Evolutionary conservation across 2,113 vertebrate genomes (phyloP), one percentile per base, ranked within the genome.

Genomic region (Cryptotis parvus): DNA sequence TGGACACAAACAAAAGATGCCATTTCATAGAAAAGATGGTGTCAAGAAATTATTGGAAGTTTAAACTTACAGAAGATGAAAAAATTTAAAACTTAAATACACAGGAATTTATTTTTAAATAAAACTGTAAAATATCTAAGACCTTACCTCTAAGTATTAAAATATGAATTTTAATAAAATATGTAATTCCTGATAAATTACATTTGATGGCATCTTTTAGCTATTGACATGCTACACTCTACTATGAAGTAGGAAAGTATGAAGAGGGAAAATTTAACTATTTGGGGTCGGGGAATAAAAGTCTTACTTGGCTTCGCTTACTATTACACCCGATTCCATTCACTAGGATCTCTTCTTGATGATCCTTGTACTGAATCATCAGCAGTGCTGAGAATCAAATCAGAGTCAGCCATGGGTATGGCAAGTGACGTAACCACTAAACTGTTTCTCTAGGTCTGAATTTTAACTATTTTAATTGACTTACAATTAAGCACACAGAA

Each of bases 51-150:
- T 82, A 18, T 26, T 82, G 0, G 12, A 88, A 86, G 16, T 91
- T 96, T 35, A 86, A 92, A 83, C 10, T 33, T 58, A 27, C 1
- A 6, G 2, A 84, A 83, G 66, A 75, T 33, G 5, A 2, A 78
- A 52, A 87, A 78, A 16, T 69, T 68, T 91, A 11, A 95, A 90
- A 87, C 85, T 55, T 63, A 68, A 92, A 79, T 2, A 88, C 31
- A 27, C 72, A 18, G 33, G 3, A 77, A 79, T 6, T 10, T 87
- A 87, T 87, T 70, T 39, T 61, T 89, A 26, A 89, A 83, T 55
- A 69, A 68, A 61, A 1, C n/a, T 73, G 80, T 90, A 55, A 77
- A 94, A 49, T 65, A 65, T 52, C 79, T 85, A 85, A 93, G 39
- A 90, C 29, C 10, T 12, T 92, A 43, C 37, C 31, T 90, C 45